Percentiles rank a stretch among this genome's conserved stretches.
phyloP scores from a whole-genome alignment of 92 coral and sea anemone species.

The Zoanthus sociatus region DNA sequence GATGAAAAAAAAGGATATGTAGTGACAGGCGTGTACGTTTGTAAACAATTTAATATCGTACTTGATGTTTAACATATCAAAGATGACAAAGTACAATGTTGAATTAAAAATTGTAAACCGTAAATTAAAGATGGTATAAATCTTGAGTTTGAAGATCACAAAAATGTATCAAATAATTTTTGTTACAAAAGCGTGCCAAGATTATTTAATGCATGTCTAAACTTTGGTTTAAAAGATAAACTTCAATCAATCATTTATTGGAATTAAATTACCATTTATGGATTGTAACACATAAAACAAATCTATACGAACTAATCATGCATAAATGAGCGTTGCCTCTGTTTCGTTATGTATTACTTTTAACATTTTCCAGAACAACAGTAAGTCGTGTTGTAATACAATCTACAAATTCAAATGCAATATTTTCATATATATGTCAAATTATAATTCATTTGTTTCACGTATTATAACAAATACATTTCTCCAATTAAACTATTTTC shows the following conservation, averaged over 20 bases:
- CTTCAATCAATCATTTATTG: not conserved
- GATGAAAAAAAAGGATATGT: not conserved
- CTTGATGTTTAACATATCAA: conserved; percentile 17
- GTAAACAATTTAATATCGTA: conserved; percentile 18
- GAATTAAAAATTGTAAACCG: conserved; percentile 13
- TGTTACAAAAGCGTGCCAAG: conserved; percentile 23
- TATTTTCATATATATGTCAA: too few species aligned
- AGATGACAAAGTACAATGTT: conserved; percentile 3
- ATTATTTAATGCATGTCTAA: conserved; percentile 12
- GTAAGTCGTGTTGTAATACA: too few species aligned
- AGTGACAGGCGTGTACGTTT: conserved; percentile 8
- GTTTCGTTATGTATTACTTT: too few species aligned
- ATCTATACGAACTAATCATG: not conserved
- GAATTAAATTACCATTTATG: too few species aligned
- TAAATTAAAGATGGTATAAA: conserved; percentile 7
- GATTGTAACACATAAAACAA: not conserved
- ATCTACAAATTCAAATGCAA: too few species aligned
- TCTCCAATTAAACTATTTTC: not conserved
- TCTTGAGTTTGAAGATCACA: conserved; percentile 18
- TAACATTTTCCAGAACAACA: too few species aligned
- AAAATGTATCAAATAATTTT: conserved; percentile 15
- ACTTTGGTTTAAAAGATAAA: conserved; percentile 9
- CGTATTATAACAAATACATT: not conserved
- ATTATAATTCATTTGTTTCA: too few species aligned
- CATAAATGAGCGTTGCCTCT: too few species aligned